Conservation (phyloP, 2,888 invertebrate species). For the Flexamia atlantica region DNA sequence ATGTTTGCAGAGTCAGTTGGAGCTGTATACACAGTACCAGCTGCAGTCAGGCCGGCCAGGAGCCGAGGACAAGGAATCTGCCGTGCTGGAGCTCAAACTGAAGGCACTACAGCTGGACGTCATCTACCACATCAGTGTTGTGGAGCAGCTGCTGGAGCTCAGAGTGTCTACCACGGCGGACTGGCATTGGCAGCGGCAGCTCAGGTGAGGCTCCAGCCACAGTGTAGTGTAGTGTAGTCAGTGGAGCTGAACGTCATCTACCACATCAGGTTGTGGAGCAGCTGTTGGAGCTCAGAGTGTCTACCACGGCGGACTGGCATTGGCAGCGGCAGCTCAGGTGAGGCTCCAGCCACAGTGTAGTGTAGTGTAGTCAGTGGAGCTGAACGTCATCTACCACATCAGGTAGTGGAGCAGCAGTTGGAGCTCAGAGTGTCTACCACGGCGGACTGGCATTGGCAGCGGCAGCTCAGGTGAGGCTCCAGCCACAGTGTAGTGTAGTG, state of each 20-base stretch:
- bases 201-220: no score
- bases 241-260: conserved; percentile 96
- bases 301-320: conserved; percentile 87
- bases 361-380: conserved; percentile 88
- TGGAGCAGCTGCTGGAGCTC: conserved; percentile 85
- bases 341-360: conserved; percentile 11
- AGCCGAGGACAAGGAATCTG: conserved; percentile 75
- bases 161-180: conserved; percentile 83
- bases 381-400: conserved; percentile 96
- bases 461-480: conserved; percentile 86
- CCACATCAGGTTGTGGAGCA: conserved; percentile 90
- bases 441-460: conserved; percentile 96
- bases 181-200: conserved; percentile 98
- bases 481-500: conserved; percentile 77
- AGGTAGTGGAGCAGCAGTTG: conserved; percentile 89
- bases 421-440: conserved; percentile 81
- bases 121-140: conserved; percentile 92
- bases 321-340: conserved; percentile 97
- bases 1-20: conserved; percentile 76
- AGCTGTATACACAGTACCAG: conserved; percentile 76
- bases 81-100: conserved; percentile 88
- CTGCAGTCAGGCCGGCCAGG: conserved; percentile 76
- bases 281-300: conserved; percentile 84
- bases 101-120: conserved; percentile 96
- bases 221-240: conserved; percentile 80